Evolutionary conservation across 2,797 vertebrate species (phyloP).

Genomic region (Botia almorhae): DNA sequence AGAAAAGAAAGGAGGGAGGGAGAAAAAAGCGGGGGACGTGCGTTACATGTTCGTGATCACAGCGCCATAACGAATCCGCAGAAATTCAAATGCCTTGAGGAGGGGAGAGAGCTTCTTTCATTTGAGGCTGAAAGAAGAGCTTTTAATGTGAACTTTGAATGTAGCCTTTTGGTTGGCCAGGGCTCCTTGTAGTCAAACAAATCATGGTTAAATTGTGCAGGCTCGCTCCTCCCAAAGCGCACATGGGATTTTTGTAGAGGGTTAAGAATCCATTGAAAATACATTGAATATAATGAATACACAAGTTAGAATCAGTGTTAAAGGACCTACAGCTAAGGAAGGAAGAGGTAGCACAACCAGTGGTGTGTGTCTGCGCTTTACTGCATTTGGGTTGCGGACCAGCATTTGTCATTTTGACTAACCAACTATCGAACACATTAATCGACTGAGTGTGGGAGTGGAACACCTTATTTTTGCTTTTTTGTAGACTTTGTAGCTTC

Average conservation of each 20-base stretch:
- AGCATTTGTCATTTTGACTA: background rate
- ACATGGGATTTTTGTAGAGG: background rate
- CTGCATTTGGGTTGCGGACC: background rate
- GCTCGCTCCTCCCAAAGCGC: slow-evolving; percentile 13
- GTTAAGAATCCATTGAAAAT: slow-evolving; percentile 6
- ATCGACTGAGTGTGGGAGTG: too few species aligned
- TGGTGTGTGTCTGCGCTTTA: background rate
- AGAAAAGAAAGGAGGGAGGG: slow-evolving; percentile 60
- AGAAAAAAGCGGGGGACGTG: slow-evolving; percentile 47
- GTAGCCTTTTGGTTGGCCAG: slow-evolving; percentile 29
- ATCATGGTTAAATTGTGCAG: slow-evolving; percentile 22
- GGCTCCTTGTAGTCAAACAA: slow-evolving; percentile 42
- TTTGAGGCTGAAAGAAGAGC: slow-evolving; percentile 1
- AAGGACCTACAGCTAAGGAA: background rate
- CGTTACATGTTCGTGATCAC: slow-evolving; percentile 61
- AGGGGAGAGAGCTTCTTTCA: slow-evolving; percentile 31
- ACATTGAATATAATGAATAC: background rate
- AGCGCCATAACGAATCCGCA: slow-evolving; percentile 47
- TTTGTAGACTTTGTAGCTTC: too few species aligned
- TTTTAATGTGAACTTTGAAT: slow-evolving; percentile 41
- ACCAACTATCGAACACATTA: background rate
- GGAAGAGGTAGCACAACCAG: background rate
- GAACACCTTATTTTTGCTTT: too few species aligned
- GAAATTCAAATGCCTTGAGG: slow-evolving; percentile 48
- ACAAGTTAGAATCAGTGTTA: background rate